Conservation (phyloP, 2,113 vertebrate species). For the Tachysurus fulvidraco region DNA sequence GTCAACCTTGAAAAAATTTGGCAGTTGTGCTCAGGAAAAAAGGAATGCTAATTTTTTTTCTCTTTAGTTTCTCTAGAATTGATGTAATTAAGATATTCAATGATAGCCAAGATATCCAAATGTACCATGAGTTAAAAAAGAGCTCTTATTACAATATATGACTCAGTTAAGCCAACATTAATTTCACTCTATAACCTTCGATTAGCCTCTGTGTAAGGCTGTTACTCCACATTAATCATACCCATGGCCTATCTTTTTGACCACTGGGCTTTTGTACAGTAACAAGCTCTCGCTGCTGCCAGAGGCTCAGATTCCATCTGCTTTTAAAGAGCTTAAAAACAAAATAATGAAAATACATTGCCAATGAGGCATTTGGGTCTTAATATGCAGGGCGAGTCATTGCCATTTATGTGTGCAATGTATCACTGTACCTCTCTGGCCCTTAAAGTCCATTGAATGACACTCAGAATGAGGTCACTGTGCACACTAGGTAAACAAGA, state of each 20-base stretch:
- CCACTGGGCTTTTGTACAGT: slow-evolving; percentile 27
- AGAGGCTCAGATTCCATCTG: slow-evolving; percentile 42
- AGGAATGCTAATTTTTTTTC: background rate
- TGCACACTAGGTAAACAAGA: slow-evolving; percentile 60
- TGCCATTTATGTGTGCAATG: slow-evolving; percentile 59
- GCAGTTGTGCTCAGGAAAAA: background rate
- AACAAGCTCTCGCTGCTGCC: background rate
- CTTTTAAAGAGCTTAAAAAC: background rate
- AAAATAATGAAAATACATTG: slow-evolving; percentile 48
- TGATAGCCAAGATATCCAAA: slow-evolving; percentile 16
- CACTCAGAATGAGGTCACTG: slow-evolving; percentile 66
- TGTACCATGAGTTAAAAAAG: background rate
- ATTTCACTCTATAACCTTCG: slow-evolving; percentile 41
- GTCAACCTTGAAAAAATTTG: slow-evolving; percentile 3
- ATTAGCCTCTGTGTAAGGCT: slow-evolving; percentile 35
- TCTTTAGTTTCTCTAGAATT: background rate
- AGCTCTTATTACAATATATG: slow-evolving; percentile 41
- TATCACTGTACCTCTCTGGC: slow-evolving; percentile 57
- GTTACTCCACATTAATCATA: slow-evolving; percentile 43
- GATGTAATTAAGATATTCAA: slow-evolving; percentile 36
- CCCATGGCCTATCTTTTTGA: slow-evolving; percentile 34
- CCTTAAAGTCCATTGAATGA: slow-evolving; percentile 67
- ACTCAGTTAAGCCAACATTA: slow-evolving; percentile 33
- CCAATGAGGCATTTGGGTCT: slow-evolving; percentile 42
- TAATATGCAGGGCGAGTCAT: slow-evolving; percentile 60